These are phyloP conservation scores for Cantharis nigra DNA, from an alignment of 2,888 invertebrate species.

Conservation along the genomic window DNA sequence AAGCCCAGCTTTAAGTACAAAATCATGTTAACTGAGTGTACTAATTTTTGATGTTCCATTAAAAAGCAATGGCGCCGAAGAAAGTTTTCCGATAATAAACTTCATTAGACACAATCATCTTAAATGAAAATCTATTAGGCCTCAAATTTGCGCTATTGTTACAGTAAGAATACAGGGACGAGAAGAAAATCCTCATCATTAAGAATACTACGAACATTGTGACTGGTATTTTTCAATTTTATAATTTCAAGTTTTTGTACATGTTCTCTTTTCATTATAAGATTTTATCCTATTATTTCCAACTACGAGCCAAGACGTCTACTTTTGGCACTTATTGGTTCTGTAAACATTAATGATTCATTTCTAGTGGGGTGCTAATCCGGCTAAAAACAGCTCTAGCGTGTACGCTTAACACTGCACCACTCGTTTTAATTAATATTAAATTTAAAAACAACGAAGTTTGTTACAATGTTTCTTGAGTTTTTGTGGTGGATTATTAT, in stretches of 20 bases:
- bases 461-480: not conserved
- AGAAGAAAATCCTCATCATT: not conserved
- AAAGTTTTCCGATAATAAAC: slow-evolving; percentile 13
- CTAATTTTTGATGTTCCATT: not conserved
- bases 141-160: not conserved
- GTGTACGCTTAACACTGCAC: no score
- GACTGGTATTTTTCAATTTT: not conserved
- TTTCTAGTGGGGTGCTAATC: no score
- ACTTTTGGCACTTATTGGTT: no score
- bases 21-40: not conserved
- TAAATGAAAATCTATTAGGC: not conserved
- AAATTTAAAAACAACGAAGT: no score
- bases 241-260: not conserved
- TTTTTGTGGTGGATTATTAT: not conserved
- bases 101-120: slow-evolving; percentile 9
- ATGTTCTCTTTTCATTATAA: not conserved
- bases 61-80: not conserved
- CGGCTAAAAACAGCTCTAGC: no score
- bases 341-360: no score
- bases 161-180: not conserved
- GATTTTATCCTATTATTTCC: not conserved
- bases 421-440: no score
- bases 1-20: not conserved
- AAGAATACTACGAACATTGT: not conserved
- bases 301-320: no score